Conservation (phyloP, 2,797 vertebrate species). For the Acrossocheilus wenchowensis region DNA sequence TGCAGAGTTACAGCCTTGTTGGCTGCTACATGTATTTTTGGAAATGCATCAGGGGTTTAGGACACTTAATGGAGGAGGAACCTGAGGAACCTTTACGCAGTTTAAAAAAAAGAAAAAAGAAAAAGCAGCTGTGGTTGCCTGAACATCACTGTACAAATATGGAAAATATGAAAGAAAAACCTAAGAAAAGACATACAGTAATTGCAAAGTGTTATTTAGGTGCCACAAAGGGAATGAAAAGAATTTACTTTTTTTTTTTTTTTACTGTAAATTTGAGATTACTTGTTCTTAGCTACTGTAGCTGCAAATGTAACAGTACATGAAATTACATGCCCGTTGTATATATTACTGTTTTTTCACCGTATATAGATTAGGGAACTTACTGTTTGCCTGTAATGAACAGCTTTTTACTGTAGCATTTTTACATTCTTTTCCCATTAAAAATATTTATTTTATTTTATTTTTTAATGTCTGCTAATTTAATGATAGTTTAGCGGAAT, state of each 20-base stretch:
- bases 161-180: neutral
- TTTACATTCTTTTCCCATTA: neutral
- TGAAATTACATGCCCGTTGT: neutral
- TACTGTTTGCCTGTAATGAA: neutral
- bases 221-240: neutral
- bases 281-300: neutral
- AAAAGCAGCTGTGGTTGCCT: neutral
- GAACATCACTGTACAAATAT: neutral
- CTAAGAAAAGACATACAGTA: neutral
- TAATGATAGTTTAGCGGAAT: neutral
- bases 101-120: neutral
- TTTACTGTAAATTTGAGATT: neutral
- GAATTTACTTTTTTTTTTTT: neutral
- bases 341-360: neutral
- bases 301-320: neutral
- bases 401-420: neutral
- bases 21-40: neutral
- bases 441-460: too few species aligned
- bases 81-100: neutral
- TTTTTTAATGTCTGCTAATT: neutral
- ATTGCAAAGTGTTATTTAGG: neutral
- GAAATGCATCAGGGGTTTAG: neutral
- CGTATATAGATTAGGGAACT: neutral
- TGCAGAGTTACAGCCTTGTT: neutral
- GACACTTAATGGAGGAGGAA: neutral